A percentile compares a stretch with the other conserved stretches of the same genome.
These are phyloP conservation scores for Phalacrocorax brasilianus DNA, from an alignment of 2,113 vertebrate genomes.

Conservation along the genomic window DNA sequence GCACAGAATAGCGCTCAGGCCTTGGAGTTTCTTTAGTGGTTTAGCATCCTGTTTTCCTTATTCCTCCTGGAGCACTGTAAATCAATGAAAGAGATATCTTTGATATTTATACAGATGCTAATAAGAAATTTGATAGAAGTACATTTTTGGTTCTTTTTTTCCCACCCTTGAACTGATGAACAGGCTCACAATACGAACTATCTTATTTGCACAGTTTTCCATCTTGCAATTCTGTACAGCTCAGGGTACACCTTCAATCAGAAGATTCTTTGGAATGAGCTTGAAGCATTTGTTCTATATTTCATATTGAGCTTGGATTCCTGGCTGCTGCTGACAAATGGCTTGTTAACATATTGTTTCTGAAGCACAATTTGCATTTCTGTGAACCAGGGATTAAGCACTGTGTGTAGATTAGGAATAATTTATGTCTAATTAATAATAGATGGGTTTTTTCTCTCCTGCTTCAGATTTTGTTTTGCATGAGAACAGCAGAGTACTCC, in stretches of 20 bases:
- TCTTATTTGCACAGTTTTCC: conserved; percentile 4
- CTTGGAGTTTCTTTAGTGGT: background rate
- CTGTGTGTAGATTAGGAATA: conserved; percentile 76
- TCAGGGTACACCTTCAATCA: conserved; percentile 41
- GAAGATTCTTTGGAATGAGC: conserved; percentile 43
- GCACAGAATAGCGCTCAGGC: background rate
- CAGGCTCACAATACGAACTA: background rate
- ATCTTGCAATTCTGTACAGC: background rate
- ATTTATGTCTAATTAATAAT: conserved; percentile 79
- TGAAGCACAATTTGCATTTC: conserved; percentile 73
- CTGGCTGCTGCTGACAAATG: conserved; percentile 69
- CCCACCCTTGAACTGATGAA: background rate
- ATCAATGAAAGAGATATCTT: background rate
- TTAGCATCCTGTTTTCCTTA: background rate
- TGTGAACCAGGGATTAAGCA: conserved; percentile 70
- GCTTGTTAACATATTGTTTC: conserved; percentile 74
- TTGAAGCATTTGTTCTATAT: conserved; percentile 66
- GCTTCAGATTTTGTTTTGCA: conserved; percentile 56
- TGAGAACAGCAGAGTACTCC: conserved; percentile 36
- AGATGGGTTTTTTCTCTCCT: conserved; percentile 28
- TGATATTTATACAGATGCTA: background rate
- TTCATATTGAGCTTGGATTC: conserved; percentile 56
- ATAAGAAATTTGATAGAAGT: background rate
- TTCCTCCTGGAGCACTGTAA: background rate
- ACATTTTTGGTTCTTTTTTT: background rate